These are phyloP conservation scores for Pimephales promelas DNA, from an alignment of 2,113 vertebrate genomes.

Conservation along the genomic window DNA sequence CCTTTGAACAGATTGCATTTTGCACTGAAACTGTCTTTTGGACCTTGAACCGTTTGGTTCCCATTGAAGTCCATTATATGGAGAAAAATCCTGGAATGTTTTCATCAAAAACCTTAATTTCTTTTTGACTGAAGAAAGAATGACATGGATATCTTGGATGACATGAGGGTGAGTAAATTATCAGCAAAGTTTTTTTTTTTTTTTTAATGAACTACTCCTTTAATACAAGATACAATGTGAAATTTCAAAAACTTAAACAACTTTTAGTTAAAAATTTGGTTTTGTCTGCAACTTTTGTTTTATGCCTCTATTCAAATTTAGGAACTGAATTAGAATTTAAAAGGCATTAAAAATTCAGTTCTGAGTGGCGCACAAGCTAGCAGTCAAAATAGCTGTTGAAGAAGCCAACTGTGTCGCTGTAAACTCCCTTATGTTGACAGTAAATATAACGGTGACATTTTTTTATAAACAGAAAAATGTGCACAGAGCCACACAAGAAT, in stretches of 20 bases:
- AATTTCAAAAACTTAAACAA: neutral
- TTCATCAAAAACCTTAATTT: too few relatives aligned
- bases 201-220: too few relatives aligned
- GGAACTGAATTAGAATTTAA: neutral
- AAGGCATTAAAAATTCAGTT: conserved; percentile 6
- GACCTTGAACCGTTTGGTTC: too few relatives aligned
- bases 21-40: too few relatives aligned
- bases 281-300: neutral
- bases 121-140: too few relatives aligned
- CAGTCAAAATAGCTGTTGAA: neutral
- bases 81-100: too few relatives aligned
- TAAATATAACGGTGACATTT: conserved; percentile 27
- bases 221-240: neutral
- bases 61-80: too few relatives aligned
- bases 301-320: neutral
- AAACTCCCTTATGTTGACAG: conserved; percentile 16
- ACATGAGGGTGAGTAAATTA: too few relatives aligned
- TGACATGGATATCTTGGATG: too few relatives aligned
- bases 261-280: too few relatives aligned
- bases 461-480: conserved; percentile 38
- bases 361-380: neutral
- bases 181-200: too few relatives aligned
- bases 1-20: too few relatives aligned
- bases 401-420: neutral
- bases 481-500: neutral